Evolutionary conservation across 2,113 vertebrate species (phyloP).

Genomic region (Hypanus sabinus): DNA sequence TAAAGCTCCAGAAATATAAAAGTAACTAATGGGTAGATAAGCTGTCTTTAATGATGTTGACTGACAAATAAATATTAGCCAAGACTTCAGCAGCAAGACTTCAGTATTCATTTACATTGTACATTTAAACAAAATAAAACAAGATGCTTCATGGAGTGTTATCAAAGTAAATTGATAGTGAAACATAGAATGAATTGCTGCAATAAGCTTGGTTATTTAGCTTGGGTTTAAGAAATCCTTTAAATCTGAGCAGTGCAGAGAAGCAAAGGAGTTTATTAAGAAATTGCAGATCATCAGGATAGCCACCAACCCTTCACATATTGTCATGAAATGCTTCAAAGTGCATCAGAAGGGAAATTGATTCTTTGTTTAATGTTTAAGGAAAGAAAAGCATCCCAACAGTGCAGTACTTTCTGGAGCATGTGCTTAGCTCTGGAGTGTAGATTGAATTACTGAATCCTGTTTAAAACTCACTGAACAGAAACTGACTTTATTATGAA

Average conservation of each 20-base stretch:
- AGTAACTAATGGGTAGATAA: background rate
- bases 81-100: background rate
- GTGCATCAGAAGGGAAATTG: background rate
- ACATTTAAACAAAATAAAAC: too few relatives aligned
- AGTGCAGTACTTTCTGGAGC: background rate
- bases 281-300: background rate
- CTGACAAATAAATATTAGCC: background rate
- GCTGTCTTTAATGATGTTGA: background rate
- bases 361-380: background rate
- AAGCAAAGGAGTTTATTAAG: background rate
- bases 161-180: too few relatives aligned
- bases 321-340: background rate
- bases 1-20: background rate
- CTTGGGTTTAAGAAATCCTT: too few relatives aligned
- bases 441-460: background rate
- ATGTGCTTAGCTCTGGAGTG: background rate
- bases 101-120: too few relatives aligned
- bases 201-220: too few relatives aligned
- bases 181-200: too few relatives aligned
- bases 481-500: background rate
- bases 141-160: too few relatives aligned
- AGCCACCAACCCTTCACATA: background rate
- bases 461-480: background rate
- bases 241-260: background rate
- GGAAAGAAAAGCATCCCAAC: background rate